These are phyloP conservation scores for Hesperia comma DNA, from an alignment of 2,888 invertebrate species.

Conservation along the genomic window DNA sequence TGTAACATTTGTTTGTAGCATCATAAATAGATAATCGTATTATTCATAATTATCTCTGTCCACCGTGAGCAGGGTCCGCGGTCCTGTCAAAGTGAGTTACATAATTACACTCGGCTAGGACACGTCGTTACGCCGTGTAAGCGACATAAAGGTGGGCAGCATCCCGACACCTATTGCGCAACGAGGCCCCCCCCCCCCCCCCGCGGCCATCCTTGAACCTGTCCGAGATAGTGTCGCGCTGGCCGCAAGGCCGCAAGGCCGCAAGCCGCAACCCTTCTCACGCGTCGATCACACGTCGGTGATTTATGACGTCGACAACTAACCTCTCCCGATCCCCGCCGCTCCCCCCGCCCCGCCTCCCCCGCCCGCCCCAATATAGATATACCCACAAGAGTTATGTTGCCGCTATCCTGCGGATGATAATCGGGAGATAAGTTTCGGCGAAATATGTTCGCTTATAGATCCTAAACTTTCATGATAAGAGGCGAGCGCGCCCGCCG, in stretches of 20 bases:
- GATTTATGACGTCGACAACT: slow-evolving; percentile 20
- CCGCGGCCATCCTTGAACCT: no score
- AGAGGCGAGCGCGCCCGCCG: background rate
- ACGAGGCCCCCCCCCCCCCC: no score
- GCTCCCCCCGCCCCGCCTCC: background rate
- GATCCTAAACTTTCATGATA: slow-evolving; percentile 7
- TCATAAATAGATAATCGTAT: no score
- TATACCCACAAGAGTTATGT: no score
- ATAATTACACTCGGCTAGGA: no score
- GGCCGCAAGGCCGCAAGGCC: slow-evolving; percentile 4
- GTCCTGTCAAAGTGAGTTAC: no score
- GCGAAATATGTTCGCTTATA: slow-evolving; percentile 2
- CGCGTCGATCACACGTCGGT: slow-evolving; percentile 26
- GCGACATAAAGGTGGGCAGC: no score
- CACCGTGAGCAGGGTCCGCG: no score
- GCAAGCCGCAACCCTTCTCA: slow-evolving; percentile 27
- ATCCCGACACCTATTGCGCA: no score
- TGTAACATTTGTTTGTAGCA: no score
- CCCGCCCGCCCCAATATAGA: background rate
- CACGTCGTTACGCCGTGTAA: no score
- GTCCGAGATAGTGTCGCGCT: background rate
- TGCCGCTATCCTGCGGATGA: background rate
- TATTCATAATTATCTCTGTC: no score
- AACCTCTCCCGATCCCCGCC: background rate
- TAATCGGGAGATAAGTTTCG: slow-evolving; percentile 4